These are phyloP conservation scores for Drosophila rhopaloa DNA, from an alignment of 1,140 invertebrate genomes.

Conservation along the genomic window DNA sequence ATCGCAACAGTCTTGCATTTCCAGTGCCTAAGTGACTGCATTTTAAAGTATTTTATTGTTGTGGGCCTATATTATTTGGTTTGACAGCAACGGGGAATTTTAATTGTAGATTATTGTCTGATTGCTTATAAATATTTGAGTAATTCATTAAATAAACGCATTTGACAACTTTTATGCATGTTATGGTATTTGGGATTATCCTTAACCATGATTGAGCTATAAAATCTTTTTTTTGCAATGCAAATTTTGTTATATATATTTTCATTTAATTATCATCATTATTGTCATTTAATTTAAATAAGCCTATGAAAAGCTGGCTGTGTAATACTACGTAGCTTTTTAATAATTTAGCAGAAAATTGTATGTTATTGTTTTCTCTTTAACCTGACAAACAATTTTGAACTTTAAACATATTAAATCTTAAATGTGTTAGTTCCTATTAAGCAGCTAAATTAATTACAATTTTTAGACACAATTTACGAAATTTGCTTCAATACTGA, in stretches of 20 bases:
- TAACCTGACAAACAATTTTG: no score
- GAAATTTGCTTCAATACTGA: no score
- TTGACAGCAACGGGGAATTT: not conserved
- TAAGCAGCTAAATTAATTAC: no score
- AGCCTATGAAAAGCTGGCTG: no score
- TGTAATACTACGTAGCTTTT: no score
- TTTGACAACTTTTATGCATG: not conserved
- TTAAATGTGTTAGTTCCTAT: no score
- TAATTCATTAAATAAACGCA: not conserved
- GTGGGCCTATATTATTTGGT: not conserved
- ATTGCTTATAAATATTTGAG: not conserved
- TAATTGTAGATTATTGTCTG: not conserved
- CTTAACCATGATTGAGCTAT: not conserved
- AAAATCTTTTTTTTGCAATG: not conserved
- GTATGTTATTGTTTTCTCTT: no score
- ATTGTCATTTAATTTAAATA: no score
- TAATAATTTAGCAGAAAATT: no score
- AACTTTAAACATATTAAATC: no score
- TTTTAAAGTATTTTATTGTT: slow-evolving; percentile 5
- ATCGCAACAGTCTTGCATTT: not conserved
- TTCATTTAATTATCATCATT: not conserved
- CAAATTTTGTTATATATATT: not conserved
- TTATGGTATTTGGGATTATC: not conserved
- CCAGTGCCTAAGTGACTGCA: not conserved
- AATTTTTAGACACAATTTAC: no score